A percentile compares a stretch with the other conserved stretches of the same genome.
phyloP scores from a whole-genome alignment of 2,113 vertebrate genomes.

The Sitta europaea region DNA sequence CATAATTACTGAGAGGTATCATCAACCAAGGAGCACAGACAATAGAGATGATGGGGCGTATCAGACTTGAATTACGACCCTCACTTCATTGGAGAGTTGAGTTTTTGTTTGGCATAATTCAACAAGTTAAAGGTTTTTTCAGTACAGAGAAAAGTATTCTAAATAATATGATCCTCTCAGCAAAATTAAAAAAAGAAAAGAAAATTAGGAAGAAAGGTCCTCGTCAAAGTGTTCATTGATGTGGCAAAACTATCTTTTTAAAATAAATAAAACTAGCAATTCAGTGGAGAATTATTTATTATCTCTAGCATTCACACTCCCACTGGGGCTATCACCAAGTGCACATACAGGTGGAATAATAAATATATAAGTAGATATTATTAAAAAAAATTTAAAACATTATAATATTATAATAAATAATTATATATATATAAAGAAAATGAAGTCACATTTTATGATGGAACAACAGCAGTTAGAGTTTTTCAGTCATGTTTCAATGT shows the following conservation, averaged over 20 bases:
- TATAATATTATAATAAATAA: background rate
- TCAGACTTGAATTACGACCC: background rate
- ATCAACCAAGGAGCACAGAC: background rate
- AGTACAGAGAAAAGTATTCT: background rate
- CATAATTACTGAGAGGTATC: background rate
- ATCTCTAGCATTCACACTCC: background rate
- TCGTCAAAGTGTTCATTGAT: background rate
- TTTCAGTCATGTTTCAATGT: background rate
- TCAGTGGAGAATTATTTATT: background rate
- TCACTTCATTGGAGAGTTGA: background rate
- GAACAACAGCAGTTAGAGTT: background rate
- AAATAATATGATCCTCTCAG: background rate
- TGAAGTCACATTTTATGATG: background rate
- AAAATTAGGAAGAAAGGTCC: background rate
- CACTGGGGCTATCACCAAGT: background rate
- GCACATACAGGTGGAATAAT: background rate
- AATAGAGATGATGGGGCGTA: background rate
- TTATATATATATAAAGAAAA: background rate
- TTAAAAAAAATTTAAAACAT: background rate
- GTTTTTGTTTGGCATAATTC: background rate
- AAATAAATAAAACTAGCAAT: background rate
- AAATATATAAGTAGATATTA: background rate
- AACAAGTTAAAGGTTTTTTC: background rate
- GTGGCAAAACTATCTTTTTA: background rate
- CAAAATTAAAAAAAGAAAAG: background rate